Evolutionary conservation across 2,797 vertebrate species (phyloP).

Genomic region (Notolepis coatsorum): DNA sequence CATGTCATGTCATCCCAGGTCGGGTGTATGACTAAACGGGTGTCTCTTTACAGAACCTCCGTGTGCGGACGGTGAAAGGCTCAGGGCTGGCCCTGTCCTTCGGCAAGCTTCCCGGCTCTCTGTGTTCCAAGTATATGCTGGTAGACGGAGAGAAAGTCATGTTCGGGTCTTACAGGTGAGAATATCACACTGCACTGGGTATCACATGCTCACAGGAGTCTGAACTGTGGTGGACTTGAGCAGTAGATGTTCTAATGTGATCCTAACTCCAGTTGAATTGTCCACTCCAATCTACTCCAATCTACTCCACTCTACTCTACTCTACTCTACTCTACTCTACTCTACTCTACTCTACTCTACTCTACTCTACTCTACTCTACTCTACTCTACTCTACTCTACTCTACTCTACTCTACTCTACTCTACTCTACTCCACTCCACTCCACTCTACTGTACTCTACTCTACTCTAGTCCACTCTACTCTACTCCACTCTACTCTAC

Average conservation of each 20-base stretch:
- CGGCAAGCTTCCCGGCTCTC: constrained; percentile 88
- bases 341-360: no score
- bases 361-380: no score
- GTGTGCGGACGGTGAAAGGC: constrained; percentile 89
- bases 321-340: no score
- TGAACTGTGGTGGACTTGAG: background rate
- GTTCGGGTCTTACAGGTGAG: constrained; percentile 94
- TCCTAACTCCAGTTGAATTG: no score
- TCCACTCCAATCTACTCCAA: background rate
- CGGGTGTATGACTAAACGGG: constrained; percentile 41
- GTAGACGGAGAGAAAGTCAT: constrained; percentile 95
- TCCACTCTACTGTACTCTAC: no score
- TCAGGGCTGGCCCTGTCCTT: constrained; percentile 88
- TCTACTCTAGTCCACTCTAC: no score
- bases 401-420: no score
- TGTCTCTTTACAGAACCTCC: constrained; percentile 86
- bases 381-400: no score
- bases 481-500: no score
- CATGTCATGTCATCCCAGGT: constrained; percentile 7
- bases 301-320: background rate
- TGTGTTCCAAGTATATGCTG: constrained; percentile 94
- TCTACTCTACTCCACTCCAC: no score
- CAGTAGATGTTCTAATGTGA: no score
- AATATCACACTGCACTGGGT: background rate
- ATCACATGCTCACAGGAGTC: background rate